Evolutionary conservation across 2,797 vertebrate species (phyloP), one percentile per base, ranked within the genome.

Genomic region (Alcedo atthis): DNA sequence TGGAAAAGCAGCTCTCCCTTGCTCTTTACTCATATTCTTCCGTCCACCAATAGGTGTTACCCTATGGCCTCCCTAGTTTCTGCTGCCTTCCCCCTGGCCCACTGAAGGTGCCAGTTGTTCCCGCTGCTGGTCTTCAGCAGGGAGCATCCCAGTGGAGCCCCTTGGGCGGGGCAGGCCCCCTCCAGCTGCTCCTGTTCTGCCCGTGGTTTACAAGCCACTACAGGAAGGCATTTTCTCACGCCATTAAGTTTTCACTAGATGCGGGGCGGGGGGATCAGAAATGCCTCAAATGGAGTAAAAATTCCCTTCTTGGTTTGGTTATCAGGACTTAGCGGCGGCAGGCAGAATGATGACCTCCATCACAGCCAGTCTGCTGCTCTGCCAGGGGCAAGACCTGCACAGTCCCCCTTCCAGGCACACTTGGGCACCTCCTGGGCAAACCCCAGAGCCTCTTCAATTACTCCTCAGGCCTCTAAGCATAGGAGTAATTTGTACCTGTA

Each of bases 231-330:
- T 96, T 96, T 96, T 95, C 94, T 94, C 90, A 96, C 76, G 66
- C 90, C 96, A 90, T 94, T 94, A 96, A 95, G 81, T 96, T 96
- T 96, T 96, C 95, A 95, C 94, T 94, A 59, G 91, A 95, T 94
- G 81, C 1, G 12, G 77, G 49, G 49, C 3, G 13, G 90, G 86
- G 81, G 92, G 88, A 91, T 90, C 25, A 80, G 62, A 92, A 95
- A 93, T 85, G 88, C 90, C 62, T 93, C 0, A 2, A 51, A 90
- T 4, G 18, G 92, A 1, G 1, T 82, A 90, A 94, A 95, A 94
- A 94, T 87, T 94, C 92, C 93, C 90, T 81, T 87, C 80, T 88
- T 0, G 4, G 78, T 81, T 88, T 74, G 85, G 75, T 93, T 94
- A 78, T 94, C 95, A 94, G 81, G 37, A 79, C 86, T 57, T 35